A percentile compares a stretch with the other conserved stretches of the same genome.
phyloP scores from a whole-genome alignment of 2,113 vertebrate genomes.

The Falco punctatus region DNA sequence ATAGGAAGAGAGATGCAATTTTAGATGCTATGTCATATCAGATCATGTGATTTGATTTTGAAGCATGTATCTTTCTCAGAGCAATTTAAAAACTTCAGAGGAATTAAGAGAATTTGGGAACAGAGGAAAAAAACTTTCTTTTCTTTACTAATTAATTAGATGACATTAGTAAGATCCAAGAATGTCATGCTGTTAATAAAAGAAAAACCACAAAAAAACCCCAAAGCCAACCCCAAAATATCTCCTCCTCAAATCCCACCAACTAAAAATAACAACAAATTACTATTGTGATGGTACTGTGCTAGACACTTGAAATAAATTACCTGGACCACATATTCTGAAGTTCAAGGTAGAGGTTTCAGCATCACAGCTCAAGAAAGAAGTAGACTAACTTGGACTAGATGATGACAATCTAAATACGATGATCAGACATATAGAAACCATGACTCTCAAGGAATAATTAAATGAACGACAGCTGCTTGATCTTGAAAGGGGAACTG shows the following conservation, averaged over 20 bases:
- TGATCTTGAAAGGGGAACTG: neutral
- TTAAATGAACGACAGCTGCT: neutral
- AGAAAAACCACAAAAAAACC: rapidly evolving
- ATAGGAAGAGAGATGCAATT: neutral
- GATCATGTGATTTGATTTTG: neutral
- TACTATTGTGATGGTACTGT: neutral
- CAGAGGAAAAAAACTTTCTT: neutral
- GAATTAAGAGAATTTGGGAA: neutral
- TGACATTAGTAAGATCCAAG: neutral
- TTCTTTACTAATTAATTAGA: neutral
- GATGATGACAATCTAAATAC: neutral
- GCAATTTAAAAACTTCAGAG: neutral
- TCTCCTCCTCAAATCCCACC: rapidly evolving
- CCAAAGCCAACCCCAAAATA: rapidly evolving
- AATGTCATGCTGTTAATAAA: neutral
- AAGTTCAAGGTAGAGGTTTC: neutral
- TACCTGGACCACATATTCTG: neutral
- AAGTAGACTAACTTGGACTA: neutral
- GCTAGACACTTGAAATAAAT: neutral
- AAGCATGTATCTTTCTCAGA: neutral
- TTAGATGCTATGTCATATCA: neutral
- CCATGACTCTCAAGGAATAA: neutral
- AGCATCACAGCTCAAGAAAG: neutral
- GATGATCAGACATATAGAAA: neutral
- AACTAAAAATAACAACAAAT: neutral